Conservation (phyloP, 2,113 vertebrate genomes). For the Meriones unguiculatus region DNA sequence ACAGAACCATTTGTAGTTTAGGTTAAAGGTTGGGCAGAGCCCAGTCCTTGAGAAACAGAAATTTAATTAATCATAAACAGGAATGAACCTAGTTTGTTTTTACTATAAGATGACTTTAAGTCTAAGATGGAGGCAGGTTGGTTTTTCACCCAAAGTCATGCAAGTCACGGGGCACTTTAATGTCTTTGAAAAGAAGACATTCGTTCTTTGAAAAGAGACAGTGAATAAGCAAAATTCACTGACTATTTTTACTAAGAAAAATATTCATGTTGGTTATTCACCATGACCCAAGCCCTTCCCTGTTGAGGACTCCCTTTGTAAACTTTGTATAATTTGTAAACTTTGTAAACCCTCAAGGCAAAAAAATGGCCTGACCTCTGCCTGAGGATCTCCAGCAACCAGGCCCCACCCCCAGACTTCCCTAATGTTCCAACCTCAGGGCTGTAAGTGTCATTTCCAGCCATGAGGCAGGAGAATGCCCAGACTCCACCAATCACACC, state of each 20-base stretch:
- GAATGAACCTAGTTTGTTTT: neutral
- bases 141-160: neutral
- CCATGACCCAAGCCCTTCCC: too few relatives aligned
- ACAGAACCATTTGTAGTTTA: neutral
- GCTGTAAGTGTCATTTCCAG: too few relatives aligned
- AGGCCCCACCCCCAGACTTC: too few relatives aligned
- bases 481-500: too few relatives aligned
- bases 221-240: neutral
- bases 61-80: neutral
- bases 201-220: too few relatives aligned
- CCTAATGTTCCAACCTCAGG: too few relatives aligned
- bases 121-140: neutral
- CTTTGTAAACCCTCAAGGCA: too few relatives aligned
- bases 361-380: too few relatives aligned
- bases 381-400: too few relatives aligned
- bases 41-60: neutral
- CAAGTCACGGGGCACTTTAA: neutral
- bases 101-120: neutral
- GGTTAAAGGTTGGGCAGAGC: neutral
- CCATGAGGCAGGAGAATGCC: too few relatives aligned
- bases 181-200: neutral
- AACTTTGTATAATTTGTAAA: too few relatives aligned
- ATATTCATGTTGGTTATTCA: neutral
- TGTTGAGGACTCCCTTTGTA: too few relatives aligned
- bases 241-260: neutral